phyloP scores from a whole-genome alignment of 2,113 vertebrate genomes.

The Amblyornis subalaris region DNA sequence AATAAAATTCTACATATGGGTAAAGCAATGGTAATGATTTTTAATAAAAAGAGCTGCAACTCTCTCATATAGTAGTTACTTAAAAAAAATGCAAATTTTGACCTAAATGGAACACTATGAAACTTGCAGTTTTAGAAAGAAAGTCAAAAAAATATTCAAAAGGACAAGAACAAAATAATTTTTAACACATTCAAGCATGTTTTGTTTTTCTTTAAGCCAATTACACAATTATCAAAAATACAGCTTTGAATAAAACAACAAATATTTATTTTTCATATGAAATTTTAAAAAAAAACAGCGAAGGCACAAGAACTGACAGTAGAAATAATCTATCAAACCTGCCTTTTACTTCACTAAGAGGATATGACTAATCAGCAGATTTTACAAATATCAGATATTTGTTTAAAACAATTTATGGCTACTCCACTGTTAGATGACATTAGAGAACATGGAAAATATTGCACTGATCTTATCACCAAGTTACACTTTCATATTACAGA shows the following conservation, averaged over 20 bases:
- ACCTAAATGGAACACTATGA: not conserved
- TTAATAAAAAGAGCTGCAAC: not conserved
- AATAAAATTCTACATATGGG: not conserved
- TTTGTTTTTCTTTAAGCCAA: not conserved
- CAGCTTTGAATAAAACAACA: not conserved
- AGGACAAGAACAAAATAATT: not conserved
- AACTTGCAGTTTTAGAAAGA: not conserved
- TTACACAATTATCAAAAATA: not conserved
- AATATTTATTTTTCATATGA: not conserved
- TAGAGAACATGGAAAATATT: not conserved
- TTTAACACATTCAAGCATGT: not conserved
- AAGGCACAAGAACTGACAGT: not conserved
- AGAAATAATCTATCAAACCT: not conserved
- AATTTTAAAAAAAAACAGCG: not conserved
- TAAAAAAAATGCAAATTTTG: constrained; percentile 1
- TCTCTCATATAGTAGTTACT: not conserved
- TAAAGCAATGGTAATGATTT: not conserved
- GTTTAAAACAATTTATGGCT: not conserved
- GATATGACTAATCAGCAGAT: not conserved
- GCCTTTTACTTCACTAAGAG: not conserved
- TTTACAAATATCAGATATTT: not conserved
- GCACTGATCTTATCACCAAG: not conserved
- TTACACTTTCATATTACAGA: not conserved
- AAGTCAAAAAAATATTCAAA: not conserved
- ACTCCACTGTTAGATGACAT: not conserved